These are phyloP conservation scores for Lepidurus packardi DNA, from an alignment of 1,140 invertebrate genomes.

Conservation along the genomic window DNA sequence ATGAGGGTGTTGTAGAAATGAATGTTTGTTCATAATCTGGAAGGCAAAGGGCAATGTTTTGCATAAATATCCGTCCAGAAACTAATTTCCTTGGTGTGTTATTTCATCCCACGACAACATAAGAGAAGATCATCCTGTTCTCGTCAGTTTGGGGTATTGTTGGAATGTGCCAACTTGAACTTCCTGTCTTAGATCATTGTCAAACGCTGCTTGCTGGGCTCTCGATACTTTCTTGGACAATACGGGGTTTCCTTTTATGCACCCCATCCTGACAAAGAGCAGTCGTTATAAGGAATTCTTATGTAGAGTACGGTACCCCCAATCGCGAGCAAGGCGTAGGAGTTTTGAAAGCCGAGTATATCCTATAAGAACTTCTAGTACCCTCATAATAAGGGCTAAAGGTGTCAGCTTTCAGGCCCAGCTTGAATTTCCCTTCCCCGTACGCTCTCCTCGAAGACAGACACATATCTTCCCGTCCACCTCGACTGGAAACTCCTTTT, in stretches of 20 bases:
- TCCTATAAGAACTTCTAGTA: slow-evolving; percentile 2
- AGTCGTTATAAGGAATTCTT: slow-evolving; percentile 1
- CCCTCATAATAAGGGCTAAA: slow-evolving; percentile 3
- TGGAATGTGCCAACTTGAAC: slow-evolving; percentile 13
- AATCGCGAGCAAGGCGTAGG: background rate
- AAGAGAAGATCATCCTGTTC: background rate
- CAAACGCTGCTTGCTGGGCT: background rate
- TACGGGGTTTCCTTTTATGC: background rate
- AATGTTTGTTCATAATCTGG: background rate
- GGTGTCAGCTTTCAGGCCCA: slow-evolving; percentile 10
- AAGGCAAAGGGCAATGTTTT: background rate
- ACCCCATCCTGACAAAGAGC: background rate
- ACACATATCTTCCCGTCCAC: background rate
- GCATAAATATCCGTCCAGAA: slow-evolving; percentile 5
- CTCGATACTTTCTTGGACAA: background rate
- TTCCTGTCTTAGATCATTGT: slow-evolving; percentile 19
- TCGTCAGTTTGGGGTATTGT: background rate
- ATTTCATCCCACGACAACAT: background rate
- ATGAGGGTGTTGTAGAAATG: background rate
- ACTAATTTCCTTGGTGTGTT: slow-evolving; percentile 13
- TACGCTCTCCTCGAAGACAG: background rate
- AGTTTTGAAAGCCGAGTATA: slow-evolving; percentile 8
- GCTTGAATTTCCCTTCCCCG: background rate
- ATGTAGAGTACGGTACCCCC: background rate
- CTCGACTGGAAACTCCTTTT: background rate